These are phyloP conservation scores for Zingel zingel DNA, from an alignment of 2,113 vertebrate genomes.

Conservation along the genomic window DNA sequence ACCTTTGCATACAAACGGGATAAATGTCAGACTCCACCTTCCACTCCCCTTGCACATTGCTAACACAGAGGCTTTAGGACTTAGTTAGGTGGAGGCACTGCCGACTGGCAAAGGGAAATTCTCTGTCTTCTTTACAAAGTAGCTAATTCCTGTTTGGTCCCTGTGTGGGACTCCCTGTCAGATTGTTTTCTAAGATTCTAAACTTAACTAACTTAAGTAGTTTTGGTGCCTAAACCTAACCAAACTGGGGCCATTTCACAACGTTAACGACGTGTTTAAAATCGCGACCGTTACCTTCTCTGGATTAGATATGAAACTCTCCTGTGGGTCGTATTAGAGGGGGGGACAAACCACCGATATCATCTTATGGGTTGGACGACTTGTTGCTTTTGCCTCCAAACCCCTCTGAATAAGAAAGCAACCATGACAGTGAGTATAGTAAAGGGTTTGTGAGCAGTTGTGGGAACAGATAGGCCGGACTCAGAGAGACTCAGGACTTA, in stretches of 20 bases:
- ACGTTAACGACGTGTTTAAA: no score
- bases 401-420: not conserved
- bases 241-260: no score
- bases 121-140: slow-evolving; percentile 4
- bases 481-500: slow-evolving; percentile 49
- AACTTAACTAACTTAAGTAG: no score
- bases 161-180: slow-evolving; percentile 11
- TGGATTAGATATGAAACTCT: no score
- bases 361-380: no score
- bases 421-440: not conserved
- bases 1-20: not conserved
- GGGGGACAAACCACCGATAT: no score
- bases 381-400: not conserved
- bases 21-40: not conserved
- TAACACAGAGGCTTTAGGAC: not conserved
- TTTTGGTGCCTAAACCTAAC: no score
- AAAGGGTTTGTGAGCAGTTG: slow-evolving; percentile 30
- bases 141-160: slow-evolving; percentile 5
- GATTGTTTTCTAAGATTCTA: not conserved
- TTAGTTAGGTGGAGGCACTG: not conserved
- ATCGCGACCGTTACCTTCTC: no score
- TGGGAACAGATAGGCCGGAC: slow-evolving; percentile 58
- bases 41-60: not conserved
- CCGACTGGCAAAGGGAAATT: slow-evolving; percentile 11
- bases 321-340: no score